Conservation (phyloP, 2,888 invertebrate genomes). For the Drosophila recens region DNA sequence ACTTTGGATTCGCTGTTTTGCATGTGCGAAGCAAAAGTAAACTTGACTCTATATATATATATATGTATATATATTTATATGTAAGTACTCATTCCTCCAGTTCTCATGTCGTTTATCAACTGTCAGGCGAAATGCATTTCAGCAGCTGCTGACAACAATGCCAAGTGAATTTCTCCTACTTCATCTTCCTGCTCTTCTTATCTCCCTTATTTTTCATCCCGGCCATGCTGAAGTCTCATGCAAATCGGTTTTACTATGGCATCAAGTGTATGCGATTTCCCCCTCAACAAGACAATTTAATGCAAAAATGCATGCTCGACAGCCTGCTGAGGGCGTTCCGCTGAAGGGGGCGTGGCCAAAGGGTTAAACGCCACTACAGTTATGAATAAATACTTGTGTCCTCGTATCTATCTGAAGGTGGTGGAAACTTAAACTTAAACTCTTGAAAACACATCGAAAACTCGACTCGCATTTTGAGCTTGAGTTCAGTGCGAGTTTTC, state of each 20-base stretch:
- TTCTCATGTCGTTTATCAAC: constrained; percentile 72
- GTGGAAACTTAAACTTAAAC: constrained; percentile 34
- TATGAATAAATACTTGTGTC: constrained; percentile 67
- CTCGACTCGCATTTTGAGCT: constrained; percentile 17
- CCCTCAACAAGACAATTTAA: constrained; percentile 76
- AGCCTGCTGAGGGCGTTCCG: constrained; percentile 51
- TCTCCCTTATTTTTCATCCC: constrained; percentile 8
- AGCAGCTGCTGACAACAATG: constrained; percentile 68
- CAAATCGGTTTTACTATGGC: constrained; percentile 66
- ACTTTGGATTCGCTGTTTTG: constrained; percentile 25
- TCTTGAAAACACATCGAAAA: constrained; percentile 34
- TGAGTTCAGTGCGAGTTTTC: constrained; percentile 16
- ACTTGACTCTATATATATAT: constrained; percentile 28
- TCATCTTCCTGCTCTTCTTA: not conserved
- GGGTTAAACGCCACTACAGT: constrained; percentile 51
- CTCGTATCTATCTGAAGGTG: constrained; percentile 8
- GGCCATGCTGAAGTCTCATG: constrained; percentile 43
- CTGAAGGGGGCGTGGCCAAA: not conserved
- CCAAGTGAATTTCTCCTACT: constrained; percentile 30
- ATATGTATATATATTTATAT: not conserved
- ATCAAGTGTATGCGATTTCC: constrained; percentile 77
- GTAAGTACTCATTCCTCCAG: constrained; percentile 42
- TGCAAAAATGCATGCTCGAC: constrained; percentile 74
- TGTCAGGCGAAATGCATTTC: constrained; percentile 62
- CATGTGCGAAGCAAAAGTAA: constrained; percentile 26